Evolutionary conservation across 1,140 invertebrate genomes (phyloP).

Genomic region (Trachelipus rathkii): DNA sequence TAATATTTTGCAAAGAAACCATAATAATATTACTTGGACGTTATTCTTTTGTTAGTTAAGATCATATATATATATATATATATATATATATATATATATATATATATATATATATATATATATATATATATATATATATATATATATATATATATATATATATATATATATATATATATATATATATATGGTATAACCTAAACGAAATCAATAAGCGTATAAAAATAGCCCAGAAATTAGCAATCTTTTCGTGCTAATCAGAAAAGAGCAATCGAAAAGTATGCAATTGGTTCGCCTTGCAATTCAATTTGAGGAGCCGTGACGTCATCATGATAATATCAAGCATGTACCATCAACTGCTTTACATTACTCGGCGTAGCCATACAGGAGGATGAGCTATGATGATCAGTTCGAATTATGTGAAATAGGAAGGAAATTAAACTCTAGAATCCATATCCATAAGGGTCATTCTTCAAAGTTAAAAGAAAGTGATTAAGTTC

Average conservation of each 20-base stretch:
- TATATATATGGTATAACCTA: too few species aligned
- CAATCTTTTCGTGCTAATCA: background rate
- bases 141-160: too few species aligned
- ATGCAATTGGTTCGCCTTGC: background rate
- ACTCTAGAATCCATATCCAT: background rate
- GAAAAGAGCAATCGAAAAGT: background rate
- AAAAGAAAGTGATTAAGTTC: background rate
- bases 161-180: too few species aligned
- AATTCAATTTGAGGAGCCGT: background rate
- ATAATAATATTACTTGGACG: too few species aligned
- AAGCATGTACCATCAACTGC: conserved; percentile 6
- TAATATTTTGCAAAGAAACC: too few species aligned
- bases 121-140: too few species aligned
- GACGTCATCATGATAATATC: background rate
- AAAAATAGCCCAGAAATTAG: too few species aligned
- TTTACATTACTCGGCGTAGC: background rate
- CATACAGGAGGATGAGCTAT: background rate
- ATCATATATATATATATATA: too few species aligned
- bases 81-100: too few species aligned
- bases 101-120: too few species aligned
- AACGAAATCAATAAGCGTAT: too few species aligned
- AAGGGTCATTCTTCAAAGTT: background rate
- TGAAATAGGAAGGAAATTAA: background rate
- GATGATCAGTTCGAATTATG: background rate
- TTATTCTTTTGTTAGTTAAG: too few species aligned